phyloP scores from a whole-genome alignment of 1,140 invertebrate genomes.

The Lepidurus apus region DNA sequence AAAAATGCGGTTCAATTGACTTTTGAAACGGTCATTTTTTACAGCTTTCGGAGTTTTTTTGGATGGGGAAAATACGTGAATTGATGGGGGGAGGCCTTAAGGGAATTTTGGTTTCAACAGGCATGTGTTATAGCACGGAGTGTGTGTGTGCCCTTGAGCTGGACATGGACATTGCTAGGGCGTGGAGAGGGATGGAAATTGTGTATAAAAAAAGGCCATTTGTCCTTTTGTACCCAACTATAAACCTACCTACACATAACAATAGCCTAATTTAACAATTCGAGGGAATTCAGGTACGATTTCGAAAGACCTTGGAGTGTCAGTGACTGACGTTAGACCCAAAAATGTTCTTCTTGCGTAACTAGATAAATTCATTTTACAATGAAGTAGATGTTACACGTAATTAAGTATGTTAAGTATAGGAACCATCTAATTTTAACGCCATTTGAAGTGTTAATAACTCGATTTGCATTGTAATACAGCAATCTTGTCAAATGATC shows the following conservation, averaged over 20 bases:
- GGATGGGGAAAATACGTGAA: not conserved
- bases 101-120: not conserved
- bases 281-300: not conserved
- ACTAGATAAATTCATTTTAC: too few species aligned
- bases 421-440: too few species aligned
- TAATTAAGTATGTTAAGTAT: too few species aligned
- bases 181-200: not conserved
- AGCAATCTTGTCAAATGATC: too few species aligned
- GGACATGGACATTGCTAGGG: not conserved
- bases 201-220: not conserved
- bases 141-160: constrained; percentile 16
- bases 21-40: too few species aligned
- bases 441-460: too few species aligned
- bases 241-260: not conserved
- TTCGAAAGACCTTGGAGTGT: not conserved
- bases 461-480: too few species aligned
- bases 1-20: too few species aligned
- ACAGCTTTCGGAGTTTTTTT: too few species aligned
- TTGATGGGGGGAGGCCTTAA: not conserved
- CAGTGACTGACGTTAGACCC: not conserved
- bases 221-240: not conserved
- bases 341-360: too few species aligned
- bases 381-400: too few species aligned
- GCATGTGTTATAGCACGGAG: not conserved
- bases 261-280: constrained; percentile 2